These are phyloP conservation scores for Camptogramma bilineatum DNA, from an alignment of 2,888 invertebrate species.

Conservation along the genomic window DNA sequence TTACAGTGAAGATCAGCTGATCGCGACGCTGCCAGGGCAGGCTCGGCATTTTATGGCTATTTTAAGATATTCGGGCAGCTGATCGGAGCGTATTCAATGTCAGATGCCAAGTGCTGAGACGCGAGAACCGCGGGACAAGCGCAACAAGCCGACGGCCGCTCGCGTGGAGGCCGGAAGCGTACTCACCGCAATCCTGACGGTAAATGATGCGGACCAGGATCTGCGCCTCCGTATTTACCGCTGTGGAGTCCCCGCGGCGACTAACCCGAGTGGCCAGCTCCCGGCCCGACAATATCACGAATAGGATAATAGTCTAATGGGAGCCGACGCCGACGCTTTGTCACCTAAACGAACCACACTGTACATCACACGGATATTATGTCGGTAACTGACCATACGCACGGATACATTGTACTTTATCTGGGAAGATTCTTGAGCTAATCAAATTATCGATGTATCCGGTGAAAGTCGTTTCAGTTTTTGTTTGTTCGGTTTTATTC, in stretches of 20 bases:
- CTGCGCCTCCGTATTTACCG: slow-evolving; percentile 84
- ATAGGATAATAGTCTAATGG: slow-evolving; percentile 82
- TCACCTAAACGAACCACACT: slow-evolving; percentile 79
- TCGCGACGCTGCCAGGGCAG: slow-evolving; percentile 78
- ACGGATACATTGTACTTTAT: slow-evolving; percentile 73
- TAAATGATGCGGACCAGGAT: slow-evolving; percentile 82
- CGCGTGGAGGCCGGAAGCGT: slow-evolving; percentile 44
- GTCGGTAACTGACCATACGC: slow-evolving; percentile 69
- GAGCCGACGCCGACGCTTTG: slow-evolving; percentile 79
- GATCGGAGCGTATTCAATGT: slow-evolving; percentile 80
- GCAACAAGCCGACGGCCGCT: slow-evolving; percentile 18
- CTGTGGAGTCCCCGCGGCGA: slow-evolving; percentile 82
- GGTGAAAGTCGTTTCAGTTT: slow-evolving; percentile 72
- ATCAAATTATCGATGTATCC: slow-evolving; percentile 79
- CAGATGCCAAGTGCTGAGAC: slow-evolving; percentile 62
- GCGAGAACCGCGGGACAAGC: slow-evolving; percentile 31
- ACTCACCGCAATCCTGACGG: slow-evolving; percentile 83
- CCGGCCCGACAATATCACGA: slow-evolving; percentile 79
- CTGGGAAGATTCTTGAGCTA: slow-evolving; percentile 68
- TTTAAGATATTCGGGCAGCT: slow-evolving; percentile 82
- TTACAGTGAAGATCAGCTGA: slow-evolving; percentile 82
- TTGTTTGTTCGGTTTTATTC: slow-evolving; percentile 47
- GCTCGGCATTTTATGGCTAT: slow-evolving; percentile 82
- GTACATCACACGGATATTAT: slow-evolving; percentile 70
- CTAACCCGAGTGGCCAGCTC: slow-evolving; percentile 79